These are phyloP conservation scores for Papilio polytes DNA, from an alignment of 1,140 invertebrate species.

Conservation along the genomic window DNA sequence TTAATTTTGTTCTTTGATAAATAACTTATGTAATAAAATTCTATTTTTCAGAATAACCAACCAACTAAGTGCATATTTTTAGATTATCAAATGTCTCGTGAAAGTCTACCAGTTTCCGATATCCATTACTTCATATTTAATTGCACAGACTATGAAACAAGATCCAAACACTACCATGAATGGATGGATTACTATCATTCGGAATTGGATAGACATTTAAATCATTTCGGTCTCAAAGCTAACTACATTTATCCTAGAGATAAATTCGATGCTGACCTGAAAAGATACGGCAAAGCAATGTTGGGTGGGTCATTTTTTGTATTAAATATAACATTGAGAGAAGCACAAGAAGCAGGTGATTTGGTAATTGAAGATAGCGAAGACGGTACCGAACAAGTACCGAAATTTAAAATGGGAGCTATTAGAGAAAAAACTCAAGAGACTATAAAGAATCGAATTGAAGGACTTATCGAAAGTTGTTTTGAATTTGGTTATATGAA, in stretches of 20 bases:
- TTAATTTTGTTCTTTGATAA: neutral
- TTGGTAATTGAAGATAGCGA: neutral
- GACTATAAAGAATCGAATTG: conserved; percentile 31
- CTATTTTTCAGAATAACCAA: conserved; percentile 47
- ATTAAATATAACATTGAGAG: conserved; percentile 10
- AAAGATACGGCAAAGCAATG: conserved; percentile 44
- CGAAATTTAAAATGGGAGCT: neutral
- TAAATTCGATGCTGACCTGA: conserved; percentile 49
- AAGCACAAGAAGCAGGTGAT: neutral
- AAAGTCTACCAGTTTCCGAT: conserved; percentile 44
- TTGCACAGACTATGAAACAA: conserved; percentile 48
- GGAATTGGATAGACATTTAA: conserved; percentile 46
- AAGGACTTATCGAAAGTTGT: conserved; percentile 39
- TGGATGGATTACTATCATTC: conserved; percentile 55
- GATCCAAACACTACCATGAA: conserved; percentile 45
- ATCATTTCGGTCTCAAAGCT: conserved; percentile 44
- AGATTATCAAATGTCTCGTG: conserved; percentile 49
- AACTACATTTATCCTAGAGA: conserved; percentile 48
- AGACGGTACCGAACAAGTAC: neutral
- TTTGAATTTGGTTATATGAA: conserved; percentile 33
- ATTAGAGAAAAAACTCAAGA: conserved; percentile 16
- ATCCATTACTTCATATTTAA: conserved; percentile 49
- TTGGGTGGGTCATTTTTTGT: conserved; percentile 26
- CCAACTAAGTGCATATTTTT: conserved; percentile 46
- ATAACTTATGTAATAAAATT: neutral